Conservation (phyloP, 2,797 vertebrate genomes). For the Sparus aurata region DNA sequence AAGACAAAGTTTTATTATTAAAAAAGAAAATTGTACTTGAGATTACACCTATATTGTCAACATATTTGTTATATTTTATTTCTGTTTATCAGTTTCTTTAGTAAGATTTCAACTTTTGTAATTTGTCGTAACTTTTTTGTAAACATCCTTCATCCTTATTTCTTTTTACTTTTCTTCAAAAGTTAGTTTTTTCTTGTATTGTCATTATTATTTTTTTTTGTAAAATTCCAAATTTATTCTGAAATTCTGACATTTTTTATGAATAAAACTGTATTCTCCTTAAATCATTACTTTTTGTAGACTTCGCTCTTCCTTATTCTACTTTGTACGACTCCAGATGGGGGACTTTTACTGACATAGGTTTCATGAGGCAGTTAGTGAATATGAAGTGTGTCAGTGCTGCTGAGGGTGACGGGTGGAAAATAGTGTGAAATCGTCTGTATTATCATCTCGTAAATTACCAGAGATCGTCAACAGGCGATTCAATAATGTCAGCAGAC, state of each 20-base stretch:
- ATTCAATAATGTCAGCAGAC: neutral
- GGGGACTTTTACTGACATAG: conserved; percentile 1
- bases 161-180: neutral
- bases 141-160: neutral
- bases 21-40: neutral
- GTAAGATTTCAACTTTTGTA: neutral
- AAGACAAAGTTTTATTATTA: neutral
- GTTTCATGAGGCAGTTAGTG: conserved; percentile 18
- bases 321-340: neutral
- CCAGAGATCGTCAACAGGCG: neutral
- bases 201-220: neutral
- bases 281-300: neutral
- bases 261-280: neutral
- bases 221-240: neutral
- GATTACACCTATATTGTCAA: neutral
- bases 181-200: neutral
- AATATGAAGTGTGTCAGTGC: conserved; percentile 14
- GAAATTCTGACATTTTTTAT: neutral
- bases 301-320: neutral
- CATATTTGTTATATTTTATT: too few relatives aligned
- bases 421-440: neutral
- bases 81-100: neutral
- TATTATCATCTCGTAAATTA: neutral
- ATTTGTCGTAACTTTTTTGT: neutral
- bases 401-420: neutral